Base-by-base conservation (phyloP, 30 jellyfish, hydroid and myxozoan species). In the Aurelia aurita region DNA sequence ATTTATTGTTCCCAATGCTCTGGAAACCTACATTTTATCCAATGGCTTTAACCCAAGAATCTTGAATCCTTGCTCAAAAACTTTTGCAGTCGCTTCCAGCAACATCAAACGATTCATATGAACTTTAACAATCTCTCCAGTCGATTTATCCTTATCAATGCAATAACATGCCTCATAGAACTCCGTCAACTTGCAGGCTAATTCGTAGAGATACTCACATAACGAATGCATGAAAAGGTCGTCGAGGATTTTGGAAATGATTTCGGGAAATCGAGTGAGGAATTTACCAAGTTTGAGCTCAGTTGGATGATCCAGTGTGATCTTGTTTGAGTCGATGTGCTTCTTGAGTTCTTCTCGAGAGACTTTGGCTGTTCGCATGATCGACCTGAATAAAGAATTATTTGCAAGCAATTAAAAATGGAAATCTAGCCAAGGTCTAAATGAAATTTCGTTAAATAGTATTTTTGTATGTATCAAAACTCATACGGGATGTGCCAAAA, bases 161-260 rank as follows among this genome's bases (percentile, higher is more conserved):
- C 97, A 85, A 51, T 89, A 90, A 51, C 99, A 95, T 3, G 97
- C 96, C 43, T 95, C 99, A 73, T 95, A 95, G 74, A 89, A 95
- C 16, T 95, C 99, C 5, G 98, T 95, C 90, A 95, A 19, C 25
- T 95, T 87, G 83, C 94, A 64, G 1, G 98, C 97, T 29, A 95
- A 71, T 58, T 95, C 99, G 74, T 95, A 95, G 64, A 95, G 73
- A 57, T 90, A 95, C 80, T 95, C 99, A 72, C 99, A 95, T 79
- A 95, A 69, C 11, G 93, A 60, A 73, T 95, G 97, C 92, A 91
- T 26, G 59, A 90, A 58, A 5, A 90, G 88, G 32, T 95, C 99
- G 29, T 87, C 97, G 14, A 86, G 69, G 46, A 97, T 72, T 66
- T 90, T 80, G 18, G 82, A 71, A 57, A 91, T 26, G 34, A 95